These are phyloP conservation scores for Metellina segmentata DNA, from an alignment of 2,888 invertebrate species.

Conservation along the genomic window DNA sequence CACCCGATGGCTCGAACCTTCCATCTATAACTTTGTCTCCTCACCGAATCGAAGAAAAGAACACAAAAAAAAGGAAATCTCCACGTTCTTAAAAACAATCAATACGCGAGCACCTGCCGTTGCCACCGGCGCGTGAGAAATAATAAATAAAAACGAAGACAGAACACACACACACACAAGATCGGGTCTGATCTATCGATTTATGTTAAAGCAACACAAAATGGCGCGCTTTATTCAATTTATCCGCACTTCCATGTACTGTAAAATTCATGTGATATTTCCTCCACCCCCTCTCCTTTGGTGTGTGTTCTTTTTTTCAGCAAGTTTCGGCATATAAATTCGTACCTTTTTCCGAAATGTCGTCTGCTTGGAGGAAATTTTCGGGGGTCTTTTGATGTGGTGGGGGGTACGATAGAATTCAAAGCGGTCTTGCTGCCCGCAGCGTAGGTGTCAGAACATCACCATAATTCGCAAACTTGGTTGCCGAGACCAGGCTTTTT, in stretches of 20 bases:
- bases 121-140: slow-evolving; percentile 57
- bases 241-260: slow-evolving; percentile 56
- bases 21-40: slow-evolving; percentile 48
- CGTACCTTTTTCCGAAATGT: slow-evolving; percentile 24
- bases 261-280: slow-evolving; percentile 72
- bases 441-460: slow-evolving; percentile 61
- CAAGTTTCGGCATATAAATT: slow-evolving; percentile 55
- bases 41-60: neutral
- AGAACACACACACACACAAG: neutral
- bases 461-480: slow-evolving; percentile 61
- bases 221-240: slow-evolving; percentile 71
- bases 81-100: slow-evolving; percentile 70
- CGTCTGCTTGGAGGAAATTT: slow-evolving; percentile 46
- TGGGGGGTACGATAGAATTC: slow-evolving; percentile 45
- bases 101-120: slow-evolving; percentile 68
- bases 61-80: slow-evolving; percentile 29
- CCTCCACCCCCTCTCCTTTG: neutral
- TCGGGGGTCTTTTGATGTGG: slow-evolving; percentile 20
- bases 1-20: slow-evolving; percentile 19
- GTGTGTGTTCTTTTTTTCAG: slow-evolving; percentile 11
- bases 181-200: slow-evolving; percentile 65
- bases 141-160: slow-evolving; percentile 30
- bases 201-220: slow-evolving; percentile 74
- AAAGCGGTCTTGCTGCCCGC: slow-evolving; percentile 35
- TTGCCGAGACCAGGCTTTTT: neutral